Base-by-base conservation (phyloP, 2,113 vertebrate species). In the Cygnus atratus region DNA sequence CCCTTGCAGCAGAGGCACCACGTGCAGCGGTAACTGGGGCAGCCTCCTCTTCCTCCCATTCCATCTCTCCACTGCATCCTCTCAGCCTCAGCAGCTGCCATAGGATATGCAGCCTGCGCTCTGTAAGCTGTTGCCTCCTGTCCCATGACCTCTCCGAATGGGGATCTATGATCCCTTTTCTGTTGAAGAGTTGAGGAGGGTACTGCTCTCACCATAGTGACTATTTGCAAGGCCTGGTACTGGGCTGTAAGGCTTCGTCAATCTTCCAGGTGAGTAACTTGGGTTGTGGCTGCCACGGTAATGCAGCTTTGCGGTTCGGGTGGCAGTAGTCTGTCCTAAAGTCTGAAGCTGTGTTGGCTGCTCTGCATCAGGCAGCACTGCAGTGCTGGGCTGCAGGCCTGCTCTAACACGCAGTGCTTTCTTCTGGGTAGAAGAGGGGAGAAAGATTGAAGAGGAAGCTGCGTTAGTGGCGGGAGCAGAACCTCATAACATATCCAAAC, bases 31-130 rank as follows among this genome's bases (percentile, higher is more conserved):
- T 55, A 68, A 25, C 0, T 3, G 52, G 48, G 35, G 28, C 74
- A 63, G 61, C 10, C 16, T 59, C 24, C 10, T 48, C 25, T 57
- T 71, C 6, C 6, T 78, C 31, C 31, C 15, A 13, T 81, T 8
- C 50, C 31, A 61, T 6, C n/a, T 29, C 33, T 62, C 31, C 17
- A 2, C 43, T 62, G 71, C n/a, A 44, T n/a, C 33, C 14, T 63
- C 29, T 66, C 0, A 0, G 0, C 41, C 58, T 79, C 67, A 26
- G 66, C 35, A 52, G 2, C 58, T 73, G 22, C 39, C 13, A 1
- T 22, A 9, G 6, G 14, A 43, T n/a, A 37, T 39, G 29, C 16
- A 26, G 0, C 13, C 52, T 63, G 90, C 18, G 15, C 57, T 77
- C 12, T 13, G n/a, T 59, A 86, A 65, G n/a, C n/a, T 78, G 21